A percentile compares a stretch with the other conserved stretches of the same genome.
phyloP scores from a whole-genome alignment of 2,888 invertebrate genomes.

The Chrysolina americana region DNA sequence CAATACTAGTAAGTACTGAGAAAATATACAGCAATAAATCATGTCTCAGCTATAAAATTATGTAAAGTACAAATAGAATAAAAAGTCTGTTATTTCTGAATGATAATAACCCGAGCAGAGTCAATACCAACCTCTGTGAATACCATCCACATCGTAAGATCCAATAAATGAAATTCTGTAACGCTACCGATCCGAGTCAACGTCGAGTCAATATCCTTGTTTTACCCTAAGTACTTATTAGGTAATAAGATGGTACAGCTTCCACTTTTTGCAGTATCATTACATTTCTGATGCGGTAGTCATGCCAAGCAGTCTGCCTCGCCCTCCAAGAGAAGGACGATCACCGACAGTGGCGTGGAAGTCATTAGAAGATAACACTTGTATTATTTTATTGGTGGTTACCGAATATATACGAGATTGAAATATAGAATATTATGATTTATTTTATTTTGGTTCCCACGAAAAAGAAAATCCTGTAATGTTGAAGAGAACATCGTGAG shows the following conservation, averaged over 20 bases:
- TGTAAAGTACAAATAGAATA: neutral
- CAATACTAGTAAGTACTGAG: too few relatives aligned
- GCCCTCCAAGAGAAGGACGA: constrained; percentile 53
- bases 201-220: constrained; percentile 62
- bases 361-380: neutral
- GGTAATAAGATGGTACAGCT: constrained; percentile 58
- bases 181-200: constrained; percentile 45
- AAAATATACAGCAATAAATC: too few relatives aligned
- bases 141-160: neutral
- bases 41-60: neutral
- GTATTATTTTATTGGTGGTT: neutral
- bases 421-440: neutral
- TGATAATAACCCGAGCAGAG: neutral
- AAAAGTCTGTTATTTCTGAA: neutral
- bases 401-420: neutral
- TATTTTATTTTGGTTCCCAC: too few relatives aligned
- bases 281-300: constrained; percentile 46
- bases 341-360: neutral
- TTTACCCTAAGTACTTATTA: constrained; percentile 62
- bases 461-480: too few relatives aligned
- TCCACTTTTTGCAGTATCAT: constrained; percentile 59
- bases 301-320: constrained; percentile 62
- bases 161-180: constrained; percentile 37
- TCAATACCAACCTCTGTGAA: neutral
- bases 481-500: too few relatives aligned